These are phyloP conservation scores for Fragum whitleyi DNA, from an alignment of 2,888 invertebrate species.

Conservation along the genomic window DNA sequence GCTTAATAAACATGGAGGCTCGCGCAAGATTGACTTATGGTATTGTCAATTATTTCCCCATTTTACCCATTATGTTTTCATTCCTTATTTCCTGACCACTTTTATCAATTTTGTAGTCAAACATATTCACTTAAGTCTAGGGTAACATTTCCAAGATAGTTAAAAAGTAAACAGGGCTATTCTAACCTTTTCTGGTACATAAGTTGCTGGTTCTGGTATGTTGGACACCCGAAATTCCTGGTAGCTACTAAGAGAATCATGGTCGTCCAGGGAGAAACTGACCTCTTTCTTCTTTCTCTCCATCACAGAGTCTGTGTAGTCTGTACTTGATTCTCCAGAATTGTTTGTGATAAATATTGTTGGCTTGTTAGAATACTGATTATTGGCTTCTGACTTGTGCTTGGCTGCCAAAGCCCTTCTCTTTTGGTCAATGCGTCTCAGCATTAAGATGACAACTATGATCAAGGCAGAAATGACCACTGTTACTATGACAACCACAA, in stretches of 20 bases:
- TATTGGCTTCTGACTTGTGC: slow-evolving; percentile 20
- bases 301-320: slow-evolving; percentile 30
- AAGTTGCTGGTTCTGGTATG: slow-evolving; percentile 43
- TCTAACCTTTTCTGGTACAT: slow-evolving; percentile 59
- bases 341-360: slow-evolving; percentile 57
- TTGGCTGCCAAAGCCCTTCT: slow-evolving; percentile 22
- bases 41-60: no score
- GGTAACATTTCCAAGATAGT: no score
- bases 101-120: no score
- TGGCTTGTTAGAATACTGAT: slow-evolving; percentile 40
- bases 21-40: no score
- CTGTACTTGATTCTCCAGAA: slow-evolving; percentile 54
- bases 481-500: slow-evolving; percentile 71
- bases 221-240: slow-evolving; percentile 33
- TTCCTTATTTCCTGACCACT: no score
- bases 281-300: slow-evolving; percentile 61
- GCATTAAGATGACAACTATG: slow-evolving; percentile 65
- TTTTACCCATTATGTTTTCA: no score
- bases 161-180: no score
- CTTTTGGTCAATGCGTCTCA: slow-evolving; percentile 65
- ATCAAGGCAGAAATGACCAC: slow-evolving; percentile 66
- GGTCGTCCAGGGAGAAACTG: slow-evolving; percentile 64
- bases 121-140: no score
- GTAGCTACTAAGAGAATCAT: slow-evolving; percentile 54
- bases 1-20: no score